These are phyloP conservation scores for Peucedramus taeniatus DNA, from an alignment of 2,113 vertebrate genomes.

Conservation along the genomic window DNA sequence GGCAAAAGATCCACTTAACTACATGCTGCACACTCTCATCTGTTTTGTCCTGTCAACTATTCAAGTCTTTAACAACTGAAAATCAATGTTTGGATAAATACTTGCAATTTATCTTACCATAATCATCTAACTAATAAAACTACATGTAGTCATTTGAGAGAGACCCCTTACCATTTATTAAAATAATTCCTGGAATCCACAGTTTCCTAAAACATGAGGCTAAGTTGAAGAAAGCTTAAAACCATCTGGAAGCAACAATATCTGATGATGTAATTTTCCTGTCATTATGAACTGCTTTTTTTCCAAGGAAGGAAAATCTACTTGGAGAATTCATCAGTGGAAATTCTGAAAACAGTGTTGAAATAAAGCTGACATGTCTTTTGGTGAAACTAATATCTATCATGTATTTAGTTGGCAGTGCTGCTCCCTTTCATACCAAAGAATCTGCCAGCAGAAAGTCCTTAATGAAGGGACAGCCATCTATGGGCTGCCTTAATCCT, in stretches of 20 bases:
- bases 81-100: neutral
- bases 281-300: neutral
- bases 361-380: neutral
- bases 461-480: slow-evolving; percentile 77
- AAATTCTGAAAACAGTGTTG: slow-evolving; percentile 25
- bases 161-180: neutral
- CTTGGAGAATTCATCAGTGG: slow-evolving; percentile 24
- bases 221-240: slow-evolving; percentile 19
- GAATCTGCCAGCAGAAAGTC: slow-evolving; percentile 74
- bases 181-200: neutral
- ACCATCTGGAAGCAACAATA: slow-evolving; percentile 31
- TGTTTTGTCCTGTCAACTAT: neutral
- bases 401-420: slow-evolving; percentile 82
- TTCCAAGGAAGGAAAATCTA: slow-evolving; percentile 23
- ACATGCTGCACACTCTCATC: neutral
- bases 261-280: slow-evolving; percentile 32
- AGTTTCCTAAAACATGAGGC: neutral
- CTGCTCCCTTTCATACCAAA: slow-evolving; percentile 85
- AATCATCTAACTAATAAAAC: neutral
- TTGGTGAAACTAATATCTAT: slow-evolving; percentile 15
- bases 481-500: slow-evolving; percentile 82
- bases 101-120: neutral
- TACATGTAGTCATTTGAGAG: neutral
- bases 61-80: neutral
- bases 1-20: neutral